Conservation (phyloP, 1,140 invertebrate genomes). For the Aphelenchoides besseyi region DNA sequence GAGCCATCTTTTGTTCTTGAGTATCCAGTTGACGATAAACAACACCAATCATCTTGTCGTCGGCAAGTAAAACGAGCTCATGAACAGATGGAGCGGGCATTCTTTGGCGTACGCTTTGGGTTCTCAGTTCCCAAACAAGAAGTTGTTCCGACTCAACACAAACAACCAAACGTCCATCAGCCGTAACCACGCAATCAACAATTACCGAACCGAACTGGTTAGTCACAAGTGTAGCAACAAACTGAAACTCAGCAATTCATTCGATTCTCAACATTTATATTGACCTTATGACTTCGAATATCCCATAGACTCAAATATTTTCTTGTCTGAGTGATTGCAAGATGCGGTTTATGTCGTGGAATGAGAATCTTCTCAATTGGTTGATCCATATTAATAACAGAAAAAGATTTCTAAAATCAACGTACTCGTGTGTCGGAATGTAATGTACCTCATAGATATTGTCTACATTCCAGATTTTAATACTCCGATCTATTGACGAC, state of each 20-base stretch:
- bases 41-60: constrained; percentile 49
- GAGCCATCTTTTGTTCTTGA: constrained; percentile 47
- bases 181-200: constrained; percentile 82
- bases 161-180: constrained; percentile 76
- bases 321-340: constrained; percentile 82
- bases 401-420: constrained; percentile 84
- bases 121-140: constrained; percentile 83
- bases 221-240: constrained; percentile 77
- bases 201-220: constrained; percentile 89
- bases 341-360: constrained; percentile 71
- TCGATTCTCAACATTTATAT: constrained; percentile 34
- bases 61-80: constrained; percentile 74
- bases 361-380: constrained; percentile 86
- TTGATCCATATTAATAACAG: constrained; percentile 85
- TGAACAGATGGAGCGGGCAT: constrained; percentile 79
- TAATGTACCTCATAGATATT: constrained; percentile 72
- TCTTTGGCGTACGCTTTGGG: constrained; percentile 71
- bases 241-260: no score
- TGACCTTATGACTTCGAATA: constrained; percentile 20
- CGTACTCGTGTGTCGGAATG: not conserved
- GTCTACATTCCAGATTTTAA: constrained; percentile 97
- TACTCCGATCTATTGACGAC: constrained; percentile 91
- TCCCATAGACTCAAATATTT: constrained; percentile 71
- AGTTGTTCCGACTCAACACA: constrained; percentile 88
- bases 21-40: constrained; percentile 49